A percentile compares a stretch with the other conserved stretches of the same genome.
phyloP scores from a whole-genome alignment of 2,888 invertebrate species.

The Drosophila macrospina region DNA sequence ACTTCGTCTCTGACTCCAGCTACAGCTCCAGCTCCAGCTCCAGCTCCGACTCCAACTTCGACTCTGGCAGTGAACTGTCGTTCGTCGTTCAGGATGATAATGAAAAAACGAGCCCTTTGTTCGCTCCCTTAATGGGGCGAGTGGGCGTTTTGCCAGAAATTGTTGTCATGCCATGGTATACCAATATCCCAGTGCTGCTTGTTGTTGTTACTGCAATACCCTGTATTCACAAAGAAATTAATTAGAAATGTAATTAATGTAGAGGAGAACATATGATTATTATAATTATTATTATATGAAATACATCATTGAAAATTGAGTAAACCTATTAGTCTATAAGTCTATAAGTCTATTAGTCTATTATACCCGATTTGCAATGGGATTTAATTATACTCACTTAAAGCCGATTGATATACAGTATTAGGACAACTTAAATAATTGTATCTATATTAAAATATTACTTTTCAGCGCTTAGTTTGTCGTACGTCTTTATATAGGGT shows the following conservation, averaged over 20 bases:
- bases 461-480: not conserved
- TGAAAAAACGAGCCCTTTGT: conserved; percentile 76
- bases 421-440: too few relatives aligned
- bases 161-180: conserved; percentile 64
- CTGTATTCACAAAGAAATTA: conserved; percentile 13
- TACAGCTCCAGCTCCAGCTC: conserved; percentile 3
- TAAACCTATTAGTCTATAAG: too few relatives aligned
- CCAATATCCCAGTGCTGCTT: conserved; percentile 42
- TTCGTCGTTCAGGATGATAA: conserved; percentile 60
- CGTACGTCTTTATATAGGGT: not conserved
- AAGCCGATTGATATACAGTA: too few relatives aligned
- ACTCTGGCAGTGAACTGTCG: conserved; percentile 31
- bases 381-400: not conserved
- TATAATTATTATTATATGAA: too few relatives aligned
- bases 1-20: conserved; percentile 19
- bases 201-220: conserved; percentile 35
- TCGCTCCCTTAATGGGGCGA: conserved; percentile 54
- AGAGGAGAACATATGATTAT: not conserved
- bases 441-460: not conserved
- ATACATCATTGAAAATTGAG: too few relatives aligned
- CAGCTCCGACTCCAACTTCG: conserved; percentile 3
- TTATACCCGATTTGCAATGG: not conserved
- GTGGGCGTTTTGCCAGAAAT: conserved; percentile 78
- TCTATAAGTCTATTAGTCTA: too few relatives aligned
- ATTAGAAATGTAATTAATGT: not conserved